Evolutionary conservation across 2,113 vertebrate species (phyloP).

Genomic region (Triplophysa tibetana): DNA sequence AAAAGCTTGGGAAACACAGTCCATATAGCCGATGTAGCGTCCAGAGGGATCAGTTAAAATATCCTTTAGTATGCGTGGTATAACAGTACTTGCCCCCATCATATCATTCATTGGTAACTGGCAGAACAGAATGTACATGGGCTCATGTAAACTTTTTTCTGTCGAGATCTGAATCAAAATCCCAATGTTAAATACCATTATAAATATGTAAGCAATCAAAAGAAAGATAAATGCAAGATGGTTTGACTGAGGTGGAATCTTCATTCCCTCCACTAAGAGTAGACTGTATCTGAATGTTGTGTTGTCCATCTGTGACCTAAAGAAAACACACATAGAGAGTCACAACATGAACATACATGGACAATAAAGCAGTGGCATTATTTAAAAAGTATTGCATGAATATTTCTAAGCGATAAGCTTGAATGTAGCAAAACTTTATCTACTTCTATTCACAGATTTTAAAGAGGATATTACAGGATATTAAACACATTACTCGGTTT

Average conservation of each 20-base stretch:
- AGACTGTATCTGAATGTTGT: conserved; percentile 23
- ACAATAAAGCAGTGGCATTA: too few relatives aligned
- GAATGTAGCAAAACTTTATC: too few relatives aligned
- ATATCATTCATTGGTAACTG: conserved; percentile 63
- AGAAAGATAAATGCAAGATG: conserved; percentile 49
- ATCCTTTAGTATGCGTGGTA: conserved; percentile 57
- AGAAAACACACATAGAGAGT: background rate
- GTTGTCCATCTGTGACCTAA: conserved; percentile 60
- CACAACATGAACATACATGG: too few relatives aligned
- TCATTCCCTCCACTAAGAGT: conserved; percentile 59
- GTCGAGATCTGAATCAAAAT: conserved; percentile 55
- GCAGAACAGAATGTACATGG: conserved; percentile 69
- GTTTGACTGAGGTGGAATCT: conserved; percentile 20
- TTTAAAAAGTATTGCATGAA: too few relatives aligned
- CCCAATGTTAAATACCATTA: conserved; percentile 56
- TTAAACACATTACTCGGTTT: too few relatives aligned
- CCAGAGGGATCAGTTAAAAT: background rate
- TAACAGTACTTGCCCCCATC: conserved; percentile 44
- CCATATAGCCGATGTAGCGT: conserved; percentile 46
- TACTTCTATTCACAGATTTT: too few relatives aligned
- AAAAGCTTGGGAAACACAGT: conserved; percentile 64
- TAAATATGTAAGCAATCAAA: conserved; percentile 59
- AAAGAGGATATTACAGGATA: too few relatives aligned
- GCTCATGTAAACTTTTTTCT: conserved; percentile 63
- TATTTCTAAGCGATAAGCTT: too few relatives aligned